Percentiles rank a stretch among this genome's conserved stretches.
Evolutionary conservation across 2,113 vertebrate species (phyloP).

Genomic region (Eudyptes chrysolophus): DNA sequence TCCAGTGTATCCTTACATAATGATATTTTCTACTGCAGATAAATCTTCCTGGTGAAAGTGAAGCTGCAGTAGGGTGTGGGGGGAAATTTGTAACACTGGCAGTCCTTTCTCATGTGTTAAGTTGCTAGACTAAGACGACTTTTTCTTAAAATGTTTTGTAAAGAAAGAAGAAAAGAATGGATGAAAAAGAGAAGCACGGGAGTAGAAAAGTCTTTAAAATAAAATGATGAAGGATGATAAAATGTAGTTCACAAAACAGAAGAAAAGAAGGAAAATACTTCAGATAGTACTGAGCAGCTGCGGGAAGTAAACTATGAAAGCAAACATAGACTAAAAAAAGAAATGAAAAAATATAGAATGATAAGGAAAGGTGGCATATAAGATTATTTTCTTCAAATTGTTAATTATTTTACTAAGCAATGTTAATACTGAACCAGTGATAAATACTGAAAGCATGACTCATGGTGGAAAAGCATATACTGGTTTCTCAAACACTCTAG

Average conservation of each 20-base stretch:
- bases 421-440: not conserved
- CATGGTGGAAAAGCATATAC: not conserved
- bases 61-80: not conserved
- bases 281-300: not conserved
- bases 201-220: not conserved
- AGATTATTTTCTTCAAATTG: not conserved
- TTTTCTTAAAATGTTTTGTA: not conserved
- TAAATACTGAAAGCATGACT: not conserved
- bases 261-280: not conserved
- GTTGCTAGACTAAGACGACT: not conserved
- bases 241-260: not conserved
- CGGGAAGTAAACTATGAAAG: not conserved
- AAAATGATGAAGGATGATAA: not conserved
- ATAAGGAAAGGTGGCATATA: not conserved
- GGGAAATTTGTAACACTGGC: not conserved
- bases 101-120: not conserved
- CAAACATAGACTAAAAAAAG: not conserved
- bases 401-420: not conserved
- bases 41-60: not conserved
- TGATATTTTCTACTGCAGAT: not conserved
- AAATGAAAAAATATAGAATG: not conserved
- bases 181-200: not conserved
- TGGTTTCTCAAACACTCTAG: not conserved
- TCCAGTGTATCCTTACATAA: not conserved
- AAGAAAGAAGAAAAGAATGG: not conserved